Evolutionary conservation across 2,888 invertebrate species (phyloP), one percentile per base, ranked within the genome.

Genomic region (Lithophane semibrunnea): DNA sequence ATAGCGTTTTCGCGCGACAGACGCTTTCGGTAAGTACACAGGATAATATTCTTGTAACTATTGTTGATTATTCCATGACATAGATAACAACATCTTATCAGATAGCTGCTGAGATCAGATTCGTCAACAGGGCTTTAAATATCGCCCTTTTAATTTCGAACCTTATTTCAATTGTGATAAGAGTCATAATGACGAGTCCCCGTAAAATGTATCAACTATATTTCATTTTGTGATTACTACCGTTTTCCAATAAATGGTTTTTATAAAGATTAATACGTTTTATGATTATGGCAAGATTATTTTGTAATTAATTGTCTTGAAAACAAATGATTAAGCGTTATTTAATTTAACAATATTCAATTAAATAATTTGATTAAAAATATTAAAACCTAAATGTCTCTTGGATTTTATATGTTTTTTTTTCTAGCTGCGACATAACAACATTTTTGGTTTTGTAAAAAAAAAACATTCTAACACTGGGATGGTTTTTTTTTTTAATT

Each of bases 241-340:
- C 12, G 75, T 54, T 71, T 71, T 72, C 37, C 68, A 73, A 83
- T 73, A 73, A 70, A 67, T 68, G 42, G 0, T 49, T 71, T 73
- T 63, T 68, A 61, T 84, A 71, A 47, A 68, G 54, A 61, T 72
- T 63, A 66, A 76, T 76, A 81, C 29, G 18, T 70, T 70, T 79
- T 47, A 67, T 71, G 18, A 74, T 74, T 65, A 82, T 73, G 84
- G 83, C 84, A 86, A 86, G 84, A 83, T 61, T 79, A 67, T 67
- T 64, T 67, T 84, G 37, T 66, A 54, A 74, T 49, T 24, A 75
- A 56, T 29, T 58, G 52, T 69, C 8, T 67, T 69, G 58, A 12
- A 75, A 78, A 64, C 37, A n/a, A 64, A 73, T 70, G 18, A 60
- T 29, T 74, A 74, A 74, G 85, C 71, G 73, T 77, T 85, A 64